Conservation (phyloP, 2,797 vertebrate species). For the Bryconaethiops microstoma region DNA sequence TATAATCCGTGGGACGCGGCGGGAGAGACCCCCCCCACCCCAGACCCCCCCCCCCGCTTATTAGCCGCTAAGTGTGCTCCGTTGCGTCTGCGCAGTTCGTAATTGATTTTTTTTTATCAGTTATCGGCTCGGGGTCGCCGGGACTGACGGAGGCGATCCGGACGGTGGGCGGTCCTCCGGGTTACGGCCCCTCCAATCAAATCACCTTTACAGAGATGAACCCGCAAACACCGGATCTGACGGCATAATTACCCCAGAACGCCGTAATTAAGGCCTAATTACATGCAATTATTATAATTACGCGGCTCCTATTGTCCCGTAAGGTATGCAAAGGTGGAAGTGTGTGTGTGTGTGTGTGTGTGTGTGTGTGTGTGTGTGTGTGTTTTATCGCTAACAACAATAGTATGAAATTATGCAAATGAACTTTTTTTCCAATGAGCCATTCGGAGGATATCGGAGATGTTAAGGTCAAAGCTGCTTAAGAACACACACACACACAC, state of each 20-base stretch:
- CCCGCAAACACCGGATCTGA: conserved; percentile 18
- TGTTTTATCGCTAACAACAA: neutral
- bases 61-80: neutral
- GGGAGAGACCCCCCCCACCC: neutral
- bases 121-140: conserved; percentile 16
- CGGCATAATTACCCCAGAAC: conserved; percentile 20
- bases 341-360: no score
- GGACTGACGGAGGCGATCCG: no score
- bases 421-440: no score
- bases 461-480: neutral
- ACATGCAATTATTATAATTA: conserved; percentile 14
- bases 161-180: neutral
- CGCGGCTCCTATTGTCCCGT: neutral
- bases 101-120: conserved; percentile 12
- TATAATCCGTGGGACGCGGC: neutral
- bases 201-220: conserved; percentile 32
- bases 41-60: no score
- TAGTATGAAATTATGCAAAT: neutral
- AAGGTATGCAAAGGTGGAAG: no score
- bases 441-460: neutral
- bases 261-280: conserved; percentile 34
- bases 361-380: no score
- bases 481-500: neutral
- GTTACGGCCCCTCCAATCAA: conserved; percentile 41
- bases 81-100: neutral